phyloP scores from a whole-genome alignment of 2,888 invertebrate genomes.

The Oegoconia quadripuncta region DNA sequence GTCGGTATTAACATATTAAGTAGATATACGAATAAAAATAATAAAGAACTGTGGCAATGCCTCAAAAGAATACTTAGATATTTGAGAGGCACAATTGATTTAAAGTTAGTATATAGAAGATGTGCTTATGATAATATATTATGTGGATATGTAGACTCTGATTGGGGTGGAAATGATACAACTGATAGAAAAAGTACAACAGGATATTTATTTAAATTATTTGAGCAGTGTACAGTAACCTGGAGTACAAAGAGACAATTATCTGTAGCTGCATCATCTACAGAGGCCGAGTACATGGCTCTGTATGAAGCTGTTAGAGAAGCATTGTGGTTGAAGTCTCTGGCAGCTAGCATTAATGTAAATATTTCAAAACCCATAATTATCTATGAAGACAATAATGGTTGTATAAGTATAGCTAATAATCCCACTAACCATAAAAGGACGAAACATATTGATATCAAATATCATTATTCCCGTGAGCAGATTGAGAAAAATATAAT shows the following conservation, averaged over 20 bases:
- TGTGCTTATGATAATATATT: conserved; percentile 18
- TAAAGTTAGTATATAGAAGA: conserved; percentile 22
- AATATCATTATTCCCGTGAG: conserved; percentile 22
- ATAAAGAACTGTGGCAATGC: conserved; percentile 3
- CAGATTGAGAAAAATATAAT: conserved; percentile 20
- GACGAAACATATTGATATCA: conserved; percentile 36
- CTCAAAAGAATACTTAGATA: conserved; percentile 1
- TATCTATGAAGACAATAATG: conserved; percentile 34
- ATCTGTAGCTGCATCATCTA: conserved; percentile 19
- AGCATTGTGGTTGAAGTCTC: conserved; percentile 33
- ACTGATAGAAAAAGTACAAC: conserved; percentile 21
- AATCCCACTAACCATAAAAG: conserved; percentile 23
- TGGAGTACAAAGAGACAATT: conserved; percentile 18
- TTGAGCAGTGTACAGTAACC: conserved; percentile 17
- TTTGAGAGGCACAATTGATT: conserved; percentile 26
- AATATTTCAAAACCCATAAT: conserved; percentile 16
- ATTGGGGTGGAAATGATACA: conserved; percentile 25
- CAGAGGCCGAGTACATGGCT: no score
- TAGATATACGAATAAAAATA: conserved; percentile 1
- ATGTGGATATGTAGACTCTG: conserved; percentile 31
- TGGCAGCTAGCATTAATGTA: conserved; percentile 23
- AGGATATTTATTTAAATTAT: conserved; percentile 21
- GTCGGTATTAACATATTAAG: conserved; percentile 24
- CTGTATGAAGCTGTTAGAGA: conserved; percentile 27
- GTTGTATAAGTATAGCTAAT: conserved; percentile 35